Conservation (phyloP, 64 coral and sea anemone genomes). For the Acropora yongei region DNA sequence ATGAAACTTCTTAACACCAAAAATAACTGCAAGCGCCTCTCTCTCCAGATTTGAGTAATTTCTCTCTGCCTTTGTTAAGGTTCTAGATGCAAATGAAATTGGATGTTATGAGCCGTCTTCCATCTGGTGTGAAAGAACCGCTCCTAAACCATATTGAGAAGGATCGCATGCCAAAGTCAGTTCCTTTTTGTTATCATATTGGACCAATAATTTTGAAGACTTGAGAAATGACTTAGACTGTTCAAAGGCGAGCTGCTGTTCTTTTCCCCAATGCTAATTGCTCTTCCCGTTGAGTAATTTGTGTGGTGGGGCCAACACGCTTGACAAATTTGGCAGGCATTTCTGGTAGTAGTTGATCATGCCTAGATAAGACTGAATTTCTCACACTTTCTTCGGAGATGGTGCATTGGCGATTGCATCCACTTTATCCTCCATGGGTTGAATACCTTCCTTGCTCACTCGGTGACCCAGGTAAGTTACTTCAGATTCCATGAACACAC, state of each 20-base stretch:
- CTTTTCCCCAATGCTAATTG: background rate
- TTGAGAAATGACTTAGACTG: background rate
- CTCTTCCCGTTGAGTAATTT: background rate
- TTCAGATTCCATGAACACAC: background rate
- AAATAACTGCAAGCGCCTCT: background rate
- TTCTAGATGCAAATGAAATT: background rate
- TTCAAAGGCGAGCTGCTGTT: background rate
- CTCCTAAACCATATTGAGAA: background rate
- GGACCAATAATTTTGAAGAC: background rate
- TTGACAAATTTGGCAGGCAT: too few species aligned
- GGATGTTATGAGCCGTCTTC: background rate
- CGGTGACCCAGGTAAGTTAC: too few species aligned
- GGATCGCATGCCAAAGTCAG: background rate
- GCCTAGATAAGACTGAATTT: background rate
- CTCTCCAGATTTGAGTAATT: background rate
- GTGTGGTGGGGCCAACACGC: background rate
- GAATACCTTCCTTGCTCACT: too few species aligned
- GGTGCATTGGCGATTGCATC: too few species aligned
- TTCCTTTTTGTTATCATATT: background rate
- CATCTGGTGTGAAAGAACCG: background rate
- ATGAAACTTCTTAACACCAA: background rate
- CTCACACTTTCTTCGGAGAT: too few species aligned
- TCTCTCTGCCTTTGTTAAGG: background rate
- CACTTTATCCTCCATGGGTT: too few species aligned
- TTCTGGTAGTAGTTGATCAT: background rate